phyloP scores from a whole-genome alignment of 2,113 vertebrate genomes.

The Nothoprocta pentlandii region DNA sequence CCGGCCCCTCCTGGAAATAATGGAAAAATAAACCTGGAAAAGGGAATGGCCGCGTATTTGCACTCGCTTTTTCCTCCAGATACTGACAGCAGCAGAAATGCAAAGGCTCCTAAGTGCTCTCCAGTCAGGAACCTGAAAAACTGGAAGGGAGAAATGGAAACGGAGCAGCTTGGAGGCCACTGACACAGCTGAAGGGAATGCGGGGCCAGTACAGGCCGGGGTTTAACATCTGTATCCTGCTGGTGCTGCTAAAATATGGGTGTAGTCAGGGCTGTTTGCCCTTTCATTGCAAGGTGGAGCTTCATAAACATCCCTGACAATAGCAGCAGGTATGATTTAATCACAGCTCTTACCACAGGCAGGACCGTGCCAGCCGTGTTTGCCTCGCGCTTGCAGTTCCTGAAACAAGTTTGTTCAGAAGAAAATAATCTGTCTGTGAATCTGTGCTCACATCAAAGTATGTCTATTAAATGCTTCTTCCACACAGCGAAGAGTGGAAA shows the following conservation, averaged over 20 bases:
- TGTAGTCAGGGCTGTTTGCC: slow-evolving; percentile 25
- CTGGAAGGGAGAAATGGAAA: background rate
- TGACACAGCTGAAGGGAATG: background rate
- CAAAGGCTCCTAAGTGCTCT: background rate
- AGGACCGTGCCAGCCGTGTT: slow-evolving; percentile 29
- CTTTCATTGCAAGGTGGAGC: background rate
- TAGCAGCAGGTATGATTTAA: slow-evolving; percentile 47
- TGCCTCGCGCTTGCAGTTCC: slow-evolving; percentile 40
- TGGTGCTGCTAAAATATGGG: slow-evolving; percentile 35
- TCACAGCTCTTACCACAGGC: slow-evolving; percentile 41
- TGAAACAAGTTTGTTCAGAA: slow-evolving; percentile 58
- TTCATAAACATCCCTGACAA: slow-evolving; percentile 50
- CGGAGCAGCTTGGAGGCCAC: background rate
- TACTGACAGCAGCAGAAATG: background rate
- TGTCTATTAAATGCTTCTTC: background rate
- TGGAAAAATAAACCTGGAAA: background rate
- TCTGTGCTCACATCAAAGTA: slow-evolving; percentile 34
- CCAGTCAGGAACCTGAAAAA: background rate
- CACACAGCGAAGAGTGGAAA: background rate
- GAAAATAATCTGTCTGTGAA: slow-evolving; percentile 42
- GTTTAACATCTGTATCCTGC: slow-evolving; percentile 46
- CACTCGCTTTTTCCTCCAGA: background rate
- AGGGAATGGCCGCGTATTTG: background rate
- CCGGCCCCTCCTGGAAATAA: background rate
- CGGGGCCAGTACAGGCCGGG: background rate